Percentiles rank a stretch among this genome's conserved stretches.
Conservation (phyloP, 2,797 vertebrate species). For the Rhinogobio ventralis region DNA sequence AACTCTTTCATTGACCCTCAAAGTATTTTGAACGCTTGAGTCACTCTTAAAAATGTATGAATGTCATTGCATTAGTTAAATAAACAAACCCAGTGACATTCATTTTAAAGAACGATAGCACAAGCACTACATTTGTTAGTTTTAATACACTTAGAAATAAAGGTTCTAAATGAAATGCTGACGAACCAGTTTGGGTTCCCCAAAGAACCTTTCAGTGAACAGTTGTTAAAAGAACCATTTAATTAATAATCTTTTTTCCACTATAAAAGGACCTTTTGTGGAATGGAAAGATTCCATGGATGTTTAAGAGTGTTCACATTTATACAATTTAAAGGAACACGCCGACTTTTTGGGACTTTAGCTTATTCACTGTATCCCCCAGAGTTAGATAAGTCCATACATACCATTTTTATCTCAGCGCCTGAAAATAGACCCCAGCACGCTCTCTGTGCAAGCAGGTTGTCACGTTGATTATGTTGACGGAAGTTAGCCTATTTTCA, state of each 20-base stretch:
- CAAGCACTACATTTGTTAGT: neutral
- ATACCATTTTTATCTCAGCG: no score
- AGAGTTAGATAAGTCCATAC: no score
- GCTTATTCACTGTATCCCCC: no score
- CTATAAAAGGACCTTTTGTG: neutral
- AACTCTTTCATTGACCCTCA: neutral
- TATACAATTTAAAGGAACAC: neutral
- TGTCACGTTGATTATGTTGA: no score
- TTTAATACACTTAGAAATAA: neutral
- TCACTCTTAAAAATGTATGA: neutral
- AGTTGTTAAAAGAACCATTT: neutral
- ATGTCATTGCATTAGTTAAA: neutral
- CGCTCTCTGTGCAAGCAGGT: no score
- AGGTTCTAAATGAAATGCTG: neutral
- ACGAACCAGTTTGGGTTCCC: no score
- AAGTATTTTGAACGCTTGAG: neutral
- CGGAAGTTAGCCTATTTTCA: no score
- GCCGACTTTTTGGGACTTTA: no score
- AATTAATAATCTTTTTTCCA: neutral
- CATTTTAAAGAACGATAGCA: neutral
- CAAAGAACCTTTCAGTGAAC: neutral
- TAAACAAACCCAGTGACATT: neutral
- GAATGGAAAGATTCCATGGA: no score
- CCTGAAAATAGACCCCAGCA: no score
- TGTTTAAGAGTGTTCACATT: neutral